Conservation (phyloP, 2,797 vertebrate species). For the Decapterus maruadsi region DNA sequence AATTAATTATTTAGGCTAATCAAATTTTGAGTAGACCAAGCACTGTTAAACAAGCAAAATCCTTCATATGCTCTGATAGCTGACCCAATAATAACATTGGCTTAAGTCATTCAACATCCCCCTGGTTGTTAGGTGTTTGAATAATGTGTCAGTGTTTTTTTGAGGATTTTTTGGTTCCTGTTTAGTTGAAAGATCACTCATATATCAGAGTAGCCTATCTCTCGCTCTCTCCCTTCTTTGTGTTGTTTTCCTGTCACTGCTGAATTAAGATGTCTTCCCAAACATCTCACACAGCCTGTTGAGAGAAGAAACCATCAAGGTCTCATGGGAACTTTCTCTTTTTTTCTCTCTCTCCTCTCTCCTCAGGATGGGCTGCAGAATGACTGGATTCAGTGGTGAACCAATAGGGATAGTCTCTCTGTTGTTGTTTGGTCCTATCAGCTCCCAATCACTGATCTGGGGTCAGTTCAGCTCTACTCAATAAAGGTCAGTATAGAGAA, state of each 20-base stretch:
- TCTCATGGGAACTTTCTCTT: background rate
- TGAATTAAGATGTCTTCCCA: background rate
- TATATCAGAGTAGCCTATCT: too few species aligned
- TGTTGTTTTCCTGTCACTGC: background rate
- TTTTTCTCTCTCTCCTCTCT: too few species aligned
- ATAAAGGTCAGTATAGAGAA: slow-evolving; percentile 25
- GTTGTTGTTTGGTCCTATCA: background rate
- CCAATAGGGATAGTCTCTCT: slow-evolving; percentile 38
- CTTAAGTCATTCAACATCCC: background rate
- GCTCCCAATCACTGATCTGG: slow-evolving; percentile 54
- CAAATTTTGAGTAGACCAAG: too few species aligned
- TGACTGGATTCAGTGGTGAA: background rate
- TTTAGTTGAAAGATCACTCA: background rate
- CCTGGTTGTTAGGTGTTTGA: background rate
- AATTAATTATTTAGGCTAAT: background rate
- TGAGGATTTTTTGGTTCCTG: too few species aligned
- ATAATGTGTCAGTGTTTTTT: background rate
- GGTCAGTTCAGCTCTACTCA: slow-evolving; percentile 26
- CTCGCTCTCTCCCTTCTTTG: background rate
- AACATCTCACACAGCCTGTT: background rate
- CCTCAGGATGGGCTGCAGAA: background rate
- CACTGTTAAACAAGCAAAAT: background rate
- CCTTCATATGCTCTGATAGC: background rate
- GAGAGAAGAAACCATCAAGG: background rate
- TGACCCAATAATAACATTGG: background rate